Evolutionary conservation across 2,888 invertebrate genomes (phyloP), one percentile per base, ranked within the genome.

Genomic region (Pheosia tremula): DNA sequence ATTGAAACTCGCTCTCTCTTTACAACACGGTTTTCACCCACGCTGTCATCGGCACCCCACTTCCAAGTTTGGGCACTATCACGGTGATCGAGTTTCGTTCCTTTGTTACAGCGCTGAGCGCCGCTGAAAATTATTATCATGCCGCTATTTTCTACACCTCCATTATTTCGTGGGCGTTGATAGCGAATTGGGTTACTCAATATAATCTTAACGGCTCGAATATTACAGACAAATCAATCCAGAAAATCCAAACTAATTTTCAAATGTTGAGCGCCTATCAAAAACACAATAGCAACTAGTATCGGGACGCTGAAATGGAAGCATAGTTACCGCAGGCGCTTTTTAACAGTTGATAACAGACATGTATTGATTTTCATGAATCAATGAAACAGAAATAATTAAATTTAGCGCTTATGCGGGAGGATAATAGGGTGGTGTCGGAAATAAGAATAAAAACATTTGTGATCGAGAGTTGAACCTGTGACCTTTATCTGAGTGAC

Each of bases 271-370:
- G 57, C 60, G 74, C 74, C 77, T 74, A 59, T 61, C 60, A 55
- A 38, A 74, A 72, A 64, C 62, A 61, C 66, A 60, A 64, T 64
- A 66, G 69, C 78, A 69, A 64, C 37, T 59, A 63, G 13, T 60
- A 39, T 37, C 52, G 56, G 10, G 62, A 64, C 61, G 60, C 62
- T 47, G 59, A 67, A 60, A 53, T 37, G 37, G 45, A 39, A 38
- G 38, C 7, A 10, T 47, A 60, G 13, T 56, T 55, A 59, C 69
- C 62, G 60, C 69, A 76, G 71, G 77, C 71, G 74, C 64, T 66
- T 3, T 50, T 24, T 13, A 9, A 7, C 10, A 4, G 37, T 24
- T 24, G 24, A 24, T 24, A 24, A 36, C 52, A 52, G 8, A 52
- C 13, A 5, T 4, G 5, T 43, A 9, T 41, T 5, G 8, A 43